Evolutionary conservation across 2,113 vertebrate species (phyloP), one percentile per base, ranked within the genome.

Genomic region (Phaethornis superciliosus): DNA sequence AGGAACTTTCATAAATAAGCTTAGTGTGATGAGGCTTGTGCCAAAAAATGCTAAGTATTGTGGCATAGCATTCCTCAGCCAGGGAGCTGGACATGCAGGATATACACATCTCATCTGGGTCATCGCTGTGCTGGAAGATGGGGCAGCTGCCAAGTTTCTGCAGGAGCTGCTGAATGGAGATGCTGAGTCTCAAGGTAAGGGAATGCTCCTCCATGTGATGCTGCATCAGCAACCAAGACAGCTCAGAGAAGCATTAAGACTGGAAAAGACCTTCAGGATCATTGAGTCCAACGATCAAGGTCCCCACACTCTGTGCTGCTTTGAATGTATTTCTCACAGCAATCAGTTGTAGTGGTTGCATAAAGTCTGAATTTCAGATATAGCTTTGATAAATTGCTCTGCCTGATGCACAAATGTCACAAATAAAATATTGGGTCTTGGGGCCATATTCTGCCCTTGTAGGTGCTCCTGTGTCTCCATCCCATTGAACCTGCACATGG

Each of bases 121-220:
- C 69, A 28, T 54, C 0, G 0, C 33, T 78, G 51, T 33, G 46
- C 84, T 89, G 80, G 71, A 86, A 88, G 65, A 27, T 40, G 76
- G 40, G 65, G 64, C 54, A 71, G 60, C 85, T 90, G 72, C 86
- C 88, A 84, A 56, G 26, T 81, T 95, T 84, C 47, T 86, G 9
- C 63, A 51, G 68, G 20, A 64, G 52, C 68, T 89, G 37, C 76
- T 76, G 81, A 32, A 28, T 14, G 49, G 68, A 65, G 40, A 13
- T 22, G 7, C 28, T 13, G 79, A 60, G 60, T 52, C 47, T 64
- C 40, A n/a, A 71, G 51, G 40, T 6, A 69, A 75, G 32, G 55
- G 67, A 54, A 70, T 77, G 32, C 33, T 87, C 51, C 24, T n/a
- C 5, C 9, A 3, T 17, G 8, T 7, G 8, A 3, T 3, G 7